phyloP scores from a whole-genome alignment of 2,797 vertebrate genomes.

The Syngnathus acus region DNA sequence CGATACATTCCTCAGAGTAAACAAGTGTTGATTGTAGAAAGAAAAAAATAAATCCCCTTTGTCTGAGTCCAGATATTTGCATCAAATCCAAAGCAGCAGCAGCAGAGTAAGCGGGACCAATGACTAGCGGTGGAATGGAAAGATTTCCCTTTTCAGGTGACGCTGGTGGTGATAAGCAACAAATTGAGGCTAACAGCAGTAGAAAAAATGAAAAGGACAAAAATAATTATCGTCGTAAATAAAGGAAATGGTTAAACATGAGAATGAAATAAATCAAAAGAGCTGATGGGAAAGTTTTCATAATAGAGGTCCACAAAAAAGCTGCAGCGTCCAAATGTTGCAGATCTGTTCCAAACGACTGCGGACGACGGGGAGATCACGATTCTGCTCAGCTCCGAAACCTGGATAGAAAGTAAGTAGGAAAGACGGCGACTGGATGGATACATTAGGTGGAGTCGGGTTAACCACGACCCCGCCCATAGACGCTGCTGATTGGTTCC shows the following conservation, averaged over 20 bases:
- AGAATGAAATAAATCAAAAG: slow-evolving; percentile 55
- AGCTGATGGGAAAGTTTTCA: slow-evolving; percentile 68
- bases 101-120: slow-evolving; percentile 12
- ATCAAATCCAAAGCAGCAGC: slow-evolving; percentile 50
- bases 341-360: slow-evolving; percentile 45
- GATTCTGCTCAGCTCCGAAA: slow-evolving; percentile 40
- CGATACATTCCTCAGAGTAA: slow-evolving; percentile 59
- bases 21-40: slow-evolving; percentile 9
- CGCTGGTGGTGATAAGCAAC: slow-evolving; percentile 27
- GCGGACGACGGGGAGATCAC: slow-evolving; percentile 22
- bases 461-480: slow-evolving; percentile 53
- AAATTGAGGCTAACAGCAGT: slow-evolving; percentile 19
- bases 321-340: slow-evolving; percentile 39
- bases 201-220: slow-evolving; percentile 39
- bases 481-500: slow-evolving; percentile 59
- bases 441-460: slow-evolving; percentile 57
- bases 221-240: slow-evolving; percentile 54
- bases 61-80: slow-evolving; percentile 42
- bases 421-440: slow-evolving; percentile 46
- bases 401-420: slow-evolving; percentile 65
- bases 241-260: slow-evolving; percentile 50
- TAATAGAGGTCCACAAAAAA: slow-evolving; percentile 39
- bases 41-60: slow-evolving; percentile 56
- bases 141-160: not conserved
- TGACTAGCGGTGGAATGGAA: not conserved